These are phyloP conservation scores for Glaucopsyche alexis DNA, from an alignment of 2,888 invertebrate species.

Conservation along the genomic window DNA sequence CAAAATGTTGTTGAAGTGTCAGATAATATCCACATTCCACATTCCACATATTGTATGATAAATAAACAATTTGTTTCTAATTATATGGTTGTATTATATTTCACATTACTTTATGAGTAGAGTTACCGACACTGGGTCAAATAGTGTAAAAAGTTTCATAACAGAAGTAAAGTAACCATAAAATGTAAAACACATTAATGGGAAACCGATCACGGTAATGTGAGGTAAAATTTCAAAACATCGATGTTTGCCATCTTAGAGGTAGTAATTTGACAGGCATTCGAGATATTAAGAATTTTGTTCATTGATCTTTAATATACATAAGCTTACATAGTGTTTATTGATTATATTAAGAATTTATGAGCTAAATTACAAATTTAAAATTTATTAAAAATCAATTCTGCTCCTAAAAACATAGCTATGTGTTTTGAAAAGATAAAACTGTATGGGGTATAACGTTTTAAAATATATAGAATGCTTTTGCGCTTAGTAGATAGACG, in stretches of 20 bases:
- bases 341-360: background rate
- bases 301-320: constrained; percentile 28
- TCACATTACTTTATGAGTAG: background rate
- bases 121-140: background rate
- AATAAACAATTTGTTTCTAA: too few species aligned
- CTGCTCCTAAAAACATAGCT: too few species aligned
- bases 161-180: constrained; percentile 6
- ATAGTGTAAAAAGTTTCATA: constrained; percentile 8
- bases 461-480: constrained; percentile 28
- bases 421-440: background rate
- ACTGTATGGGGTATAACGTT: background rate
- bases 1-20: too few species aligned
- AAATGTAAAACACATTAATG: background rate
- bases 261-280: background rate
- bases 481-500: constrained; percentile 4
- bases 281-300: background rate
- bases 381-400: background rate
- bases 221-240: background rate
- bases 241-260: background rate
- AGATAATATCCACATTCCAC: too few species aligned
- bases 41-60: too few species aligned
- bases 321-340: background rate
- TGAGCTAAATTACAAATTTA: background rate
- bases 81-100: too few species aligned
- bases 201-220: background rate